These are phyloP conservation scores for Fopius arisanus DNA, from an alignment of 1,140 invertebrate species.

Conservation along the genomic window DNA sequence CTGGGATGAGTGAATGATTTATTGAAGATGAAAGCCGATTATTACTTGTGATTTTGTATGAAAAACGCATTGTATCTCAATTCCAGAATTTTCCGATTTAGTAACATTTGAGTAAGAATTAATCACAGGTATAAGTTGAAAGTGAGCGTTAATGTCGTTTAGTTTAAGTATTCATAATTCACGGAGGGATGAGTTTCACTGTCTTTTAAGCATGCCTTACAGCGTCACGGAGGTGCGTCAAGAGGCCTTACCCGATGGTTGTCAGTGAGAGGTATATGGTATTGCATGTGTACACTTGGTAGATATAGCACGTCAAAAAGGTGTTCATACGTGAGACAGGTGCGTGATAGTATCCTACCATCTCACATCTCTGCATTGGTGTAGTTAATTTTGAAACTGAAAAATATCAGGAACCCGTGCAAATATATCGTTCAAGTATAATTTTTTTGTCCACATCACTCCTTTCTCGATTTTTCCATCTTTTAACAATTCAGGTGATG, in stretches of 20 bases:
- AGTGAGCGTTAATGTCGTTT: constrained; percentile 7
- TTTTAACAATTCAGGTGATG: background rate
- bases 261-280: constrained; percentile 7
- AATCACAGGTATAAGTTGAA: background rate
- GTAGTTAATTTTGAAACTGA: background rate
- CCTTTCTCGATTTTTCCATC: background rate
- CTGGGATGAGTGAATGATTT: no score
- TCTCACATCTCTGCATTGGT: background rate
- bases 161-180: constrained; percentile 12
- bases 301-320: background rate
- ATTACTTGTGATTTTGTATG: no score
- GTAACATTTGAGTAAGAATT: background rate
- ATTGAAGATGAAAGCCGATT: no score
- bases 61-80: no score
- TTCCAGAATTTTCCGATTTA: no score
- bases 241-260: background rate
- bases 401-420: background rate
- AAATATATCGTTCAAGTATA: background rate
- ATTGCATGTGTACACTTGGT: constrained; percentile 7
- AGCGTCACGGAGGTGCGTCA: background rate
- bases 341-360: background rate
- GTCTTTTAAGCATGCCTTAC: constrained; percentile 5
- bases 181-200: constrained; percentile 13
- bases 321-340: constrained; percentile 17
- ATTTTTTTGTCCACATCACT: background rate